Percentiles rank a stretch among this genome's conserved stretches.
Evolutionary conservation across 2,113 vertebrate genomes (phyloP).

Genomic region (Syngnathus floridae): DNA sequence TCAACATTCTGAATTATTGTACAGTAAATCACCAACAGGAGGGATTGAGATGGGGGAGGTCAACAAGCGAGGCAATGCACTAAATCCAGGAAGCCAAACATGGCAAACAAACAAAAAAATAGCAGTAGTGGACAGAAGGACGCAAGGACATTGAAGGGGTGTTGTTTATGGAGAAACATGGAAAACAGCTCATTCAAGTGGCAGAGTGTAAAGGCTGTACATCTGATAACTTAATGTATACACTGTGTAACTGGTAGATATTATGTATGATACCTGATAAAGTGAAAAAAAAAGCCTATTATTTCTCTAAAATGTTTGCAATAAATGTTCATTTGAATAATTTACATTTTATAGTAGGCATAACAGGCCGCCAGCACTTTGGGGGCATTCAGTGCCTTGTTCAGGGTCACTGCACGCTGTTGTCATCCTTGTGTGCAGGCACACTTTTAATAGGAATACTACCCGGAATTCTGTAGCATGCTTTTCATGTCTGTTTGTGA

Average conservation of each 20-base stretch:
- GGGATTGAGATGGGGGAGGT: neutral
- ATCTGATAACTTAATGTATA: conserved; percentile 42
- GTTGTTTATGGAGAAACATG: conserved; percentile 26
- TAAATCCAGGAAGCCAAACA: conserved; percentile 1
- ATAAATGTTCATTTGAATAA: neutral
- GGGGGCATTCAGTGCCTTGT: neutral
- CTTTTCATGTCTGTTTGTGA: conserved; percentile 28
- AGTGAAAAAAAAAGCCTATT: neutral
- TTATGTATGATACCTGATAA: conserved; percentile 9
- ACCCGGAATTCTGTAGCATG: neutral
- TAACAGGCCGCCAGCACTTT: no score
- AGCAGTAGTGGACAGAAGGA: conserved; percentile 7
- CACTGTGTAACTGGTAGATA: conserved; percentile 4
- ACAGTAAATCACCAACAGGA: conserved; percentile 20
- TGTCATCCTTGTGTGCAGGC: neutral
- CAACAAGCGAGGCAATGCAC: neutral
- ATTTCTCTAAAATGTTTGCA: neutral
- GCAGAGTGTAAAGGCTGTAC: conserved; percentile 46
- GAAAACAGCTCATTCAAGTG: conserved; percentile 52
- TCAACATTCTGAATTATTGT: conserved; percentile 31
- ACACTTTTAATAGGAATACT: neutral
- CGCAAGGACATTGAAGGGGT: neutral
- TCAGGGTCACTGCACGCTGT: neutral
- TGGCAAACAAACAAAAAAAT: conserved; percentile 20
- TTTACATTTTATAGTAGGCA: no score